phyloP scores from a whole-genome alignment of 1,140 invertebrate genomes.

The Pentalonia nigronervosa region DNA sequence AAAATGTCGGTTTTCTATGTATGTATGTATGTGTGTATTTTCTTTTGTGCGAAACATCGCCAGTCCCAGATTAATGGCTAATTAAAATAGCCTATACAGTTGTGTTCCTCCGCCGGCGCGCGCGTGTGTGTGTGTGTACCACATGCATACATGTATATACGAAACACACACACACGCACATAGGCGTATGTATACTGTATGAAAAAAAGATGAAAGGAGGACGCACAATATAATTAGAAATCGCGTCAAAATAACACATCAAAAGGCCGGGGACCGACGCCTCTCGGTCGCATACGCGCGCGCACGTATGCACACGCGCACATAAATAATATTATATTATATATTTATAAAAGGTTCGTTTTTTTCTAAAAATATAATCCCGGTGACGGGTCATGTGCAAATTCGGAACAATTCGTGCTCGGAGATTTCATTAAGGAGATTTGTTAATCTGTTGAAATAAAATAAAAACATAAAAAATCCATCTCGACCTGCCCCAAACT shows the following conservation, averaged over 20 bases:
- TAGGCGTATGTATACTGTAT: background rate
- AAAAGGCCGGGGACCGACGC: slow-evolving; percentile 26
- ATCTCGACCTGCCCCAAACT: background rate
- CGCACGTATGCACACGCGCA: background rate
- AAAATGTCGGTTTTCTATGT: background rate
- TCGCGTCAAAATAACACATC: slow-evolving; percentile 54
- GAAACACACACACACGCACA: background rate
- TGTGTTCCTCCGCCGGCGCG: background rate
- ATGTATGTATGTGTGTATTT: background rate
- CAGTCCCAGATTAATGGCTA: slow-evolving; percentile 55
- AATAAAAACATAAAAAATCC: background rate
- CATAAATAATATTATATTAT: background rate
- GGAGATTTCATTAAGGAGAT: slow-evolving; percentile 31
- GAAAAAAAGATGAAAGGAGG: slow-evolving; percentile 39
- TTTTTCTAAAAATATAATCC: slow-evolving; percentile 51
- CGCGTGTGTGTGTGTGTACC: too few species aligned
- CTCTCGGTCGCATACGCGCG: background rate
- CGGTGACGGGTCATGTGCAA: slow-evolving; percentile 17
- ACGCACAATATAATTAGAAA: slow-evolving; percentile 50
- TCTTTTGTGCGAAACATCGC: slow-evolving; percentile 57
- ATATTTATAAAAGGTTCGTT: background rate
- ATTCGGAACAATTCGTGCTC: background rate
- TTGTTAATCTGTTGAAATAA: background rate
- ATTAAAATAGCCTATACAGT: slow-evolving; percentile 41
- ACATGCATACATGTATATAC: background rate